These are phyloP conservation scores for Leptinotarsa texana DNA, from an alignment of 1,140 invertebrate genomes.

Conservation along the genomic window DNA sequence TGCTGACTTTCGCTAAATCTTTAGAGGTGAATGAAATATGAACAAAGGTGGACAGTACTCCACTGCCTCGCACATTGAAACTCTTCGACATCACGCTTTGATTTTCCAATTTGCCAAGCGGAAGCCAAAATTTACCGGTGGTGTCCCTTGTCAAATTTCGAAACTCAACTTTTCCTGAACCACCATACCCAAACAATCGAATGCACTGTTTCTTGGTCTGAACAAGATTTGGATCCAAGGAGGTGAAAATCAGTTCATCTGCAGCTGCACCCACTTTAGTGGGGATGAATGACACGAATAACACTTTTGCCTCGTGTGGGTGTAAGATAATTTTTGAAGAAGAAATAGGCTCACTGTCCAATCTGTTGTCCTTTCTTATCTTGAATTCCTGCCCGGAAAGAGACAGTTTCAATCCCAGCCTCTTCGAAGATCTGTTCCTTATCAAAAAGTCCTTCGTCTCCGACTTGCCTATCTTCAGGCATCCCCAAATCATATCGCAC, in stretches of 20 bases:
- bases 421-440: constrained; percentile 58
- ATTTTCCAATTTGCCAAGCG: constrained; percentile 57
- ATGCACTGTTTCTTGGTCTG: constrained; percentile 48
- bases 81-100: constrained; percentile 51
- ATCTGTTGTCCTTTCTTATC: constrained; percentile 40
- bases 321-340: constrained; percentile 54
- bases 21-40: constrained; percentile 57
- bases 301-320: constrained; percentile 56
- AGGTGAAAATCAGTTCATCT: constrained; percentile 58
- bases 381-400: constrained; percentile 50
- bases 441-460: constrained; percentile 59
- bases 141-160: constrained; percentile 57
- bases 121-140: constrained; percentile 58
- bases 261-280: constrained; percentile 53
- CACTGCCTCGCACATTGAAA: constrained; percentile 58
- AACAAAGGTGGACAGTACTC: constrained; percentile 57
- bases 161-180: constrained; percentile 56
- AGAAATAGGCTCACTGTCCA: constrained; percentile 40
- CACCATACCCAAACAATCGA: constrained; percentile 60
- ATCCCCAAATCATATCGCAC: constrained; percentile 60
- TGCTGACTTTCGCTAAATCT: constrained; percentile 47
- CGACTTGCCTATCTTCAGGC: constrained; percentile 56
- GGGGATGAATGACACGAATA: constrained; percentile 57
- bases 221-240: constrained; percentile 53
- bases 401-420: constrained; percentile 56